A percentile compares a stretch with the other conserved stretches of the same genome.
Conservation (phyloP, 2,113 vertebrate genomes). For the Mastomys natalensis region DNA sequence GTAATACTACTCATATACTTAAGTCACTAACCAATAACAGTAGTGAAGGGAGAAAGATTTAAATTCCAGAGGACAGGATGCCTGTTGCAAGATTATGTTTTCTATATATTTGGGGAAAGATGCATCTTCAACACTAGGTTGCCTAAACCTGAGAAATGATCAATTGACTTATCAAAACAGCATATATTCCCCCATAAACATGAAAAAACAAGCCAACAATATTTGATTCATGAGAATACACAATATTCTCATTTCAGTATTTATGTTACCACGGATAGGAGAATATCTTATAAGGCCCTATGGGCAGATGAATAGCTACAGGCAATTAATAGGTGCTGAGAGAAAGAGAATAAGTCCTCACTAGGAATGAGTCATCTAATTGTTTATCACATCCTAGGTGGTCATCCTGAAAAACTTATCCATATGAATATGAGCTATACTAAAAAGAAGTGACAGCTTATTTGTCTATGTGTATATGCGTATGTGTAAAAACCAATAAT, state of each 20-base stretch:
- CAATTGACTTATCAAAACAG: background rate
- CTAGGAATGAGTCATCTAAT: background rate
- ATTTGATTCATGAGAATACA: background rate
- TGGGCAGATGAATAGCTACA: background rate
- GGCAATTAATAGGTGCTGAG: background rate
- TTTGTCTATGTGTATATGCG: background rate
- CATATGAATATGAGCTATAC: background rate
- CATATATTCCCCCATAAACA: background rate
- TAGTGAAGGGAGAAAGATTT: background rate
- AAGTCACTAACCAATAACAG: background rate
- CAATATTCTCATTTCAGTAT: background rate
- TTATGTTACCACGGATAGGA: background rate
- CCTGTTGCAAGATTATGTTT: background rate
- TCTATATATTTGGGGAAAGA: background rate
- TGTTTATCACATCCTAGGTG: background rate
- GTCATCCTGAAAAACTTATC: background rate
- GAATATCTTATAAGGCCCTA: background rate
- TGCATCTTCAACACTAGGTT: background rate
- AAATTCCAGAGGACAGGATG: background rate
- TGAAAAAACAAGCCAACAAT: background rate
- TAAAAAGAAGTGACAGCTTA: background rate
- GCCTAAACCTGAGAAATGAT: background rate
- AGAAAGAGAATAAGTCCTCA: background rate
- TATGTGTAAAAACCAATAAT: background rate
- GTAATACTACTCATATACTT: background rate